Evolutionary conservation across 2,113 vertebrate species (phyloP).

Genomic region (Genyomyrus donnyi): DNA sequence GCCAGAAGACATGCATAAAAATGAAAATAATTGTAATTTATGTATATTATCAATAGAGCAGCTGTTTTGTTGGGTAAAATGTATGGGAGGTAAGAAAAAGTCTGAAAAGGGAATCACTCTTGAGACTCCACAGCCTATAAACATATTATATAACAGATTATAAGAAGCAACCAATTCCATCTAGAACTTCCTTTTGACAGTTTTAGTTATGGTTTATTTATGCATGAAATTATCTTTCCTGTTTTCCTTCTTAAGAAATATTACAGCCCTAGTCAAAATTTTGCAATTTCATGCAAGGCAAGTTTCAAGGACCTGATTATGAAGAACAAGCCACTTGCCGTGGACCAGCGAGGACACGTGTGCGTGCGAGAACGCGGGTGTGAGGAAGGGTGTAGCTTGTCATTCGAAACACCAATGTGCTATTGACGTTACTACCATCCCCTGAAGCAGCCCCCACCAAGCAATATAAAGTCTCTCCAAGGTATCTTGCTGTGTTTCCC

Average conservation of each 20-base stretch:
- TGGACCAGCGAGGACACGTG: neutral
- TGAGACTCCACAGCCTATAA: neutral
- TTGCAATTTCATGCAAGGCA: neutral
- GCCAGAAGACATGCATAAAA: neutral
- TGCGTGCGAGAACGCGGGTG: neutral
- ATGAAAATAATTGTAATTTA: neutral
- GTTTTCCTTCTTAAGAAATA: neutral
- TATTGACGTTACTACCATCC: neutral
- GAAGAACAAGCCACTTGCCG: neutral
- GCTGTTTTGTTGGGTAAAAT: neutral
- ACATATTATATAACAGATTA: neutral
- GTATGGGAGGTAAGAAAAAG: neutral
- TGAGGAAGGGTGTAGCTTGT: neutral
- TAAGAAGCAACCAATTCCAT: neutral
- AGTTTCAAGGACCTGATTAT: conserved; percentile 1
- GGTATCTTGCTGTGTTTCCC: neutral
- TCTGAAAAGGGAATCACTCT: neutral
- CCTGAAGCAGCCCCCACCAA: neutral
- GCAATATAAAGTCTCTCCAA: neutral
- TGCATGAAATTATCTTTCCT: neutral
- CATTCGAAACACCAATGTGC: neutral
- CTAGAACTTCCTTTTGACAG: neutral
- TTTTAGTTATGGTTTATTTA: neutral
- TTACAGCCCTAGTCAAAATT: neutral
- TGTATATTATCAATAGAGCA: neutral